Base-by-base conservation (phyloP, 2,797 vertebrate genomes). In the Syngnathus rostellatus region DNA sequence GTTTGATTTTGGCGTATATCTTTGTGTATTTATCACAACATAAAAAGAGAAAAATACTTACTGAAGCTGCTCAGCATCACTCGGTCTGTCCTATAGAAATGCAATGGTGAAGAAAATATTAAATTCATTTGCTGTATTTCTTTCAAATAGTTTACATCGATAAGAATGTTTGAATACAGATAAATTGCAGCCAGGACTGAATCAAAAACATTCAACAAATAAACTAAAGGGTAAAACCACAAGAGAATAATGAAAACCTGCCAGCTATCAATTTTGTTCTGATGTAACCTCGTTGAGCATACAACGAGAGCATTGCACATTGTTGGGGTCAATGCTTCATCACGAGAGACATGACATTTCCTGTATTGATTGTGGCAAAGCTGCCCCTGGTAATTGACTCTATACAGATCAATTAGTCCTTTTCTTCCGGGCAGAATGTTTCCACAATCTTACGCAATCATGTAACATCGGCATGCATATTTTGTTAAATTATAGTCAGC, bases 21-120 rank as follows among this genome's bases (percentile, higher is more conserved):
- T n/a, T 50, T 21, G 2, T 21, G 50, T 17, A 6, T 16, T 0
- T 1, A 16, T 57, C 10, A 37, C 12, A 16, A 37, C 53, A 31
- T 57, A 6, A 37, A 57, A 57, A 57, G 6, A 17, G 55, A 58
- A 37, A 38, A 58, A 38, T 57, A 87, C 90, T 92, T 84, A 92
- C 91, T 85, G 86, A 65, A 89, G 69, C 71, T 82, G 83, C 40
- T 88, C 82, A 1, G 55, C 64, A 31, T 89, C 83, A 66, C 63
- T 76, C 23, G 64, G 66, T 39, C 75, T 68, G 21, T 88, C 86
- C 90, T 62, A 25, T 91, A 41, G 9, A 77, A 77, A 70, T 45
- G 67, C 23, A 37, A 58, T 16, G 62, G 43, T 62, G 8, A 70
- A 50, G 54, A 69, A 64, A 19, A 40, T 3, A 38, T 38, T 16